A percentile compares a stretch with the other conserved stretches of the same genome.
phyloP scores from a whole-genome alignment of 1,140 invertebrate species.

The Lamellibrachia luymesi region DNA sequence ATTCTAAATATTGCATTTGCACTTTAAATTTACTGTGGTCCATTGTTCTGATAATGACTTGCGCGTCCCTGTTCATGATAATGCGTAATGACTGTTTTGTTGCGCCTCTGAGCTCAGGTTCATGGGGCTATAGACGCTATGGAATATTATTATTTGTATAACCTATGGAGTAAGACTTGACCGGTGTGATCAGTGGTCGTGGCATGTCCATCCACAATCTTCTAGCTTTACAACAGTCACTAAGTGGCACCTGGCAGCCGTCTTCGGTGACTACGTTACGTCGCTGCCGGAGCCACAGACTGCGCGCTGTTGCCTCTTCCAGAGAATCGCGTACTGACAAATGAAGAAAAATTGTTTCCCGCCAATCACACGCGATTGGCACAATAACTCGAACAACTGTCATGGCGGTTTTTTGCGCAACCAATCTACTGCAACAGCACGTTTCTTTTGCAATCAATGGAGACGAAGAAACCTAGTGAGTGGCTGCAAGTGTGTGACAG shows the following conservation, averaged over 20 bases:
- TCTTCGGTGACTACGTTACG: not conserved
- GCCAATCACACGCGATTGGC: not conserved
- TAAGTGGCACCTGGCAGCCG: not conserved
- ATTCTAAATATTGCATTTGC: too few species aligned
- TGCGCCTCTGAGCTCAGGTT: too few species aligned
- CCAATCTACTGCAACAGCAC: not conserved
- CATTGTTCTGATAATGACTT: too few species aligned
- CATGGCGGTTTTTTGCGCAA: not conserved
- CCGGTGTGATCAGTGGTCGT: too few species aligned
- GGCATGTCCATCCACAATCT: not conserved
- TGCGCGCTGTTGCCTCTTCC: not conserved
- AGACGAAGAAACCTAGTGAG: not conserved
- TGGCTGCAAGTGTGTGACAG: not conserved
- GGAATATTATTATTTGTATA: too few species aligned
- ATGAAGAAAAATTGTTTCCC: not conserved
- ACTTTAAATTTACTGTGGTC: too few species aligned
- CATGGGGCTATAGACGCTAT: too few species aligned
- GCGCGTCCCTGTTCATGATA: too few species aligned
- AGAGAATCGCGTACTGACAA: not conserved
- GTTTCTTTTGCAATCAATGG: not conserved
- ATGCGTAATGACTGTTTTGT: too few species aligned
- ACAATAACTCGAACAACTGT: not conserved
- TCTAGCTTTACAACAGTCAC: not conserved
- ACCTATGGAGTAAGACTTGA: too few species aligned
- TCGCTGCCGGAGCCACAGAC: not conserved